Conservation (phyloP, 2,888 invertebrate species). For the Druceiella hillmani region DNA sequence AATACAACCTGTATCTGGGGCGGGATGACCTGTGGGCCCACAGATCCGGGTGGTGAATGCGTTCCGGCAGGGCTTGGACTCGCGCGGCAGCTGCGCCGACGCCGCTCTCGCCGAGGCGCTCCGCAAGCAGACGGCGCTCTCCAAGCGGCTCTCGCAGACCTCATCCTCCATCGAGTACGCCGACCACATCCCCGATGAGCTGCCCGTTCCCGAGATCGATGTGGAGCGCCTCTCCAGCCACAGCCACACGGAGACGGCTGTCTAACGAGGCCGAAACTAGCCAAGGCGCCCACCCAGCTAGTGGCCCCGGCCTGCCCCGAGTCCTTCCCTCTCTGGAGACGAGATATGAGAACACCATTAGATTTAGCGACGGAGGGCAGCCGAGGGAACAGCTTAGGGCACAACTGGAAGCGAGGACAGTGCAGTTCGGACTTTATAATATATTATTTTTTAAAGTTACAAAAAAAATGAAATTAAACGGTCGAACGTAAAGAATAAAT, state of each 20-base stretch:
- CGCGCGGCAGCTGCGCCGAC: conserved; percentile 89
- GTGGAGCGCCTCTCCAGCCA: conserved; percentile 89
- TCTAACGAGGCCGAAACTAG: conserved; percentile 55
- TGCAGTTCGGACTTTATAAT: too few species aligned
- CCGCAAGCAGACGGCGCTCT: conserved; percentile 88
- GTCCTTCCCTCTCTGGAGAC: conserved; percentile 15
- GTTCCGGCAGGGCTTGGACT: conserved; percentile 99
- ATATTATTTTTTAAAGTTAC: too few species aligned
- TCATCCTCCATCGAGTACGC: conserved; percentile 86
- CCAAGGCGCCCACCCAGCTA: conserved; percentile 17
- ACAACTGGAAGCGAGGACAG: too few species aligned
- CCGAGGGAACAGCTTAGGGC: too few species aligned
- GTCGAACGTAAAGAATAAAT: too few species aligned
- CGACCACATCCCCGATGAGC: conserved; percentile 81
- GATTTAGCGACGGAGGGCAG: too few species aligned
- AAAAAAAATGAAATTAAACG: too few species aligned
- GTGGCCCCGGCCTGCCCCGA: conserved; percentile 8
- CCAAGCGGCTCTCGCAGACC: conserved; percentile 87
- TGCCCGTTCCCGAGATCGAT: conserved; percentile 88
- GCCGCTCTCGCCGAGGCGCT: conserved; percentile 90
- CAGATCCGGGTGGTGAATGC: conserved; percentile 99
- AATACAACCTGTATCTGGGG: too few species aligned
- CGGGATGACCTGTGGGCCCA: conserved; percentile 37
- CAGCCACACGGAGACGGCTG: conserved; percentile 93
- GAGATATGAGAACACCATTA: too few species aligned